These are phyloP conservation scores for Morone chrysops DNA, from an alignment of 2,113 vertebrate genomes.

Conservation along the genomic window DNA sequence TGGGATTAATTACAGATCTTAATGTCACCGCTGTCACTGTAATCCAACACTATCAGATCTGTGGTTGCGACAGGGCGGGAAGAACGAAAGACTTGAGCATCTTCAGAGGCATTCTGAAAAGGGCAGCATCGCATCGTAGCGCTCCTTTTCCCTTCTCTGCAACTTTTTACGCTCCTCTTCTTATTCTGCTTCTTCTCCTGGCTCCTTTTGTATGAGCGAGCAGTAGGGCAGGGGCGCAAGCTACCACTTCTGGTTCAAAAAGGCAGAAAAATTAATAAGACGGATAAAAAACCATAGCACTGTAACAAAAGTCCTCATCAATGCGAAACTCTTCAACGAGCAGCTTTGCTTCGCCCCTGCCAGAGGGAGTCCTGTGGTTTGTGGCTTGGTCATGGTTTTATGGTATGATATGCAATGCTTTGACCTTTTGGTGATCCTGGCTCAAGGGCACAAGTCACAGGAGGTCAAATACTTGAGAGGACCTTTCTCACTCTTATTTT, in stretches of 20 bases:
- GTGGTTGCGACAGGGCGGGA: slow-evolving; percentile 21
- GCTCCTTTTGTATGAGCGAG: background rate
- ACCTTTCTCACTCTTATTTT: background rate
- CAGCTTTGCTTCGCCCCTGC: slow-evolving; percentile 22
- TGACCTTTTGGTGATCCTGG: slow-evolving; percentile 33
- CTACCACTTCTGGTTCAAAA: background rate
- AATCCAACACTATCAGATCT: slow-evolving; percentile 17
- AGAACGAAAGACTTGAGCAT: slow-evolving; percentile 44
- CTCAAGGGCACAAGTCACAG: slow-evolving; percentile 18
- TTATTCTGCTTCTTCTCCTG: background rate
- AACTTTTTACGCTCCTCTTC: background rate
- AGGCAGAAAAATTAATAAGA: background rate
- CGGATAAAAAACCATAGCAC: background rate
- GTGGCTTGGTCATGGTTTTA: slow-evolving; percentile 14
- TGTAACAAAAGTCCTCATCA: background rate
- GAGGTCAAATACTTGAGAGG: slow-evolving; percentile 17
- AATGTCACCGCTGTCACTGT: background rate
- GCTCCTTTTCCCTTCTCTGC: slow-evolving; percentile 12
- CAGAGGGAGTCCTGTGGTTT: slow-evolving; percentile 15
- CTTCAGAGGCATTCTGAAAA: slow-evolving; percentile 18
- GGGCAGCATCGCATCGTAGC: background rate
- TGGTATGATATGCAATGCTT: slow-evolving; percentile 11
- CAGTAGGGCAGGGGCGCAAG: slow-evolving; percentile 22
- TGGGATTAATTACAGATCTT: slow-evolving; percentile 14
- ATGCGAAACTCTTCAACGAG: background rate